Base-by-base conservation (phyloP, 2,113 vertebrate species). In the Oceanites oceanicus region DNA sequence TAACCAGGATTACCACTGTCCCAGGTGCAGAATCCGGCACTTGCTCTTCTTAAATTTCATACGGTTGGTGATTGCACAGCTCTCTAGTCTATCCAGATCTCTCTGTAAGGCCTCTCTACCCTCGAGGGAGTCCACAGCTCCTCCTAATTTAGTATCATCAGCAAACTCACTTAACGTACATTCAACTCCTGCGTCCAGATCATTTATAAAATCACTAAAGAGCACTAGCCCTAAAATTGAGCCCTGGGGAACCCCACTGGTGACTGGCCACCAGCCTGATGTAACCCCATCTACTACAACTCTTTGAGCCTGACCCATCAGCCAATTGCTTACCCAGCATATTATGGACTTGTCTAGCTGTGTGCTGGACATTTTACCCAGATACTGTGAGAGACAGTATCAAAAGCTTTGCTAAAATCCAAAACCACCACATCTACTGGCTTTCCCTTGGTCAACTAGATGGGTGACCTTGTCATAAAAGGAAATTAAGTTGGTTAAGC, bases 161-260 rank as follows among this genome's bases (percentile, higher is more conserved):
- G 25, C n/a, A 72, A 79, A 55, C 13, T 61, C 8, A 44, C 15
- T 26, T 36, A 14, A 55, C 5, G 15, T 23, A 40, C 29, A 29
- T 40, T 47, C 0, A 0, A 40, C 1, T 72, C 7, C 19, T 34
- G 7, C 3, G 4, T 47, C 16, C 21, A 6, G 8, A 63, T 55
- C 1, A 79, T 40, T 34, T 71, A 63, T 23, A 72, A 63, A 72
- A 63, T 19, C 19, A 49, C 13, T 40, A 36, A 53, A 72, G 47
- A 72, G 58, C 29, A 72, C 49, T 63, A 40, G 5, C 22, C 10
- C 49, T 72, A 34, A 55, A 79, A 72, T 2, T 40, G 23, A 56
- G 23, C 34, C 14, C 56, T 13, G 13, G 23, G 66, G 66, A 62
- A 19, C 56, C 9, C 27, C 47, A 45, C 17, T 45, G 34, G 10